Percentiles rank a stretch among this genome's conserved stretches.
Evolutionary conservation across 2,888 invertebrate species (phyloP).

Genomic region (Protodeltote pygarga): DNA sequence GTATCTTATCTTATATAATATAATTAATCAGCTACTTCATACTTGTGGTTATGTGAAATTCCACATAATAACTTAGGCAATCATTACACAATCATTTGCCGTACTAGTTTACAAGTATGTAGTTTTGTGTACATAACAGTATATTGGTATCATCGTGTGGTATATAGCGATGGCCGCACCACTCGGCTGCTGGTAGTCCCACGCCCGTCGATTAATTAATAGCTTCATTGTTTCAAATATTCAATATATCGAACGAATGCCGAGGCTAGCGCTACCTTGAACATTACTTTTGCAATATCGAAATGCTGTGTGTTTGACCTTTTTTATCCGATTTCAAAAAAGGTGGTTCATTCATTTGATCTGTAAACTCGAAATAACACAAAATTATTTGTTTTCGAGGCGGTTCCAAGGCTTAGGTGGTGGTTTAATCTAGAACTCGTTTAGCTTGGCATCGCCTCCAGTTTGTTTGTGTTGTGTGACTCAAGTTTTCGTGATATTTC

Average conservation of each 20-base stretch:
- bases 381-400: too few relatives aligned
- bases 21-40: slow-evolving; percentile 3
- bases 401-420: too few relatives aligned
- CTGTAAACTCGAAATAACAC: too few relatives aligned
- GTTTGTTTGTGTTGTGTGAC: too few relatives aligned
- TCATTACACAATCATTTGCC: slow-evolving; percentile 28
- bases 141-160: slow-evolving; percentile 7
- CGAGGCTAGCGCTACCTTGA: slow-evolving; percentile 61
- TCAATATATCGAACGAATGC: slow-evolving; percentile 60
- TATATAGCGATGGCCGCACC: slow-evolving; percentile 10
- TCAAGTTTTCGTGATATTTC: too few relatives aligned
- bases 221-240: slow-evolving; percentile 66
- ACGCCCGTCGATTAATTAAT: slow-evolving; percentile 67
- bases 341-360: background rate
- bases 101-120: slow-evolving; percentile 12
- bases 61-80: slow-evolving; percentile 28
- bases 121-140: slow-evolving; percentile 2
- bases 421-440: too few relatives aligned
- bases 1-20: slow-evolving; percentile 31
- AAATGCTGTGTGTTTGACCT: slow-evolving; percentile 10
- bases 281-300: slow-evolving; percentile 63
- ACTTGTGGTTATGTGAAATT: slow-evolving; percentile 30
- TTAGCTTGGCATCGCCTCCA: too few relatives aligned
- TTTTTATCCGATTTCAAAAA: slow-evolving; percentile 4
- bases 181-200: slow-evolving; percentile 65